A percentile compares a stretch with the other conserved stretches of the same genome.
Conservation (phyloP, 2,797 vertebrate species). For the Schizopygopsis malacanthus region DNA sequence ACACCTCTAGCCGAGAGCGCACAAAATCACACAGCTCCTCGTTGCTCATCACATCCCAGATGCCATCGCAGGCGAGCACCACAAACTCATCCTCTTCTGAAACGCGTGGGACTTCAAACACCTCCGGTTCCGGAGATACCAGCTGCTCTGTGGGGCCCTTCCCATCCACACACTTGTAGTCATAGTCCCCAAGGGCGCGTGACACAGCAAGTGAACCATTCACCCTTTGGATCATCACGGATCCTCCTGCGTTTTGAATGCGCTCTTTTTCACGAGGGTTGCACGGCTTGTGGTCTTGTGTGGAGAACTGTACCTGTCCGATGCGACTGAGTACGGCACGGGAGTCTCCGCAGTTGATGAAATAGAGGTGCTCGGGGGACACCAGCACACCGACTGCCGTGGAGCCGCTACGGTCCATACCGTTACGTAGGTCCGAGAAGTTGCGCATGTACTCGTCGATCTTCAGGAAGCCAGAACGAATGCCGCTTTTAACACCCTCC, state of each 20-base stretch:
- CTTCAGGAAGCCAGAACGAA: slow-evolving; percentile 98
- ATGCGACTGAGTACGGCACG: slow-evolving; percentile 93
- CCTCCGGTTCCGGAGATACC: slow-evolving; percentile 98
- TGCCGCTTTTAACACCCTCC: slow-evolving; percentile 96
- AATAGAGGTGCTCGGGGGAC: slow-evolving; percentile 94
- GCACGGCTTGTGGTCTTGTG: slow-evolving; percentile 99
- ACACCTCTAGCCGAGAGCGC: slow-evolving; percentile 94
- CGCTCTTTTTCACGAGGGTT: slow-evolving; percentile 97
- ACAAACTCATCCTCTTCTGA: slow-evolving; percentile 96
- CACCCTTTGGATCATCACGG: slow-evolving; percentile 98
- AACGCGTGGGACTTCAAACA: slow-evolving; percentile 92
- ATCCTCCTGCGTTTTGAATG: slow-evolving; percentile 98
- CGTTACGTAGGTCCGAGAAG: slow-evolving; percentile 97
- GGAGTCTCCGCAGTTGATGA: slow-evolving; percentile 99
- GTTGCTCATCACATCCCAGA: slow-evolving; percentile 99
- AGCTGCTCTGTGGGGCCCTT: slow-evolving; percentile 99
- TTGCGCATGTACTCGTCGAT: slow-evolving; percentile 99
- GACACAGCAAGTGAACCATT: slow-evolving; percentile 98
- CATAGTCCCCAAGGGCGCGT: slow-evolving; percentile 97
- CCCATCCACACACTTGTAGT: slow-evolving; percentile 99
- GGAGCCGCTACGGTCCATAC: slow-evolving; percentile 98
- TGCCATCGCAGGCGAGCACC: slow-evolving; percentile 97
- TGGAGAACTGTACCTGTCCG: slow-evolving; percentile 94
- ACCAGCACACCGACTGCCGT: slow-evolving; percentile 96
- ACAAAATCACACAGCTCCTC: slow-evolving; percentile 99